Evolutionary conservation across 2,797 vertebrate species (phyloP).

Genomic region (Cossypha caffra): DNA sequence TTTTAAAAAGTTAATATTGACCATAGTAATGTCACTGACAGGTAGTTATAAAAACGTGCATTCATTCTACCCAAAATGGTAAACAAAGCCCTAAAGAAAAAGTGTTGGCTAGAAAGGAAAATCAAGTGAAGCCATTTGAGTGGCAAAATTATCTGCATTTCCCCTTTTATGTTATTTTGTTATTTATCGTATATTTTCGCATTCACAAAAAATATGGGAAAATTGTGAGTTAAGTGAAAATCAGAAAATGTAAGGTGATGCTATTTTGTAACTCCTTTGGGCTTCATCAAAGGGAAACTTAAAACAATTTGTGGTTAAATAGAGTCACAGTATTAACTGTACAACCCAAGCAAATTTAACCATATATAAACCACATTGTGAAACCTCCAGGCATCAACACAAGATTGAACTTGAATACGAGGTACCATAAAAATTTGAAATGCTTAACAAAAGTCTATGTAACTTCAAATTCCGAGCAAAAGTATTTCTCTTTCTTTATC

Average conservation of each 20-base stretch:
- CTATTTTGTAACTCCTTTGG: neutral
- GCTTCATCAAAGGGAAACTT: neutral
- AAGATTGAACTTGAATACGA: neutral
- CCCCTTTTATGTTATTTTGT: neutral
- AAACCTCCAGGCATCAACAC: neutral
- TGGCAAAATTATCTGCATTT: neutral
- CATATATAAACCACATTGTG: neutral
- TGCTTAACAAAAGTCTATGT: rapidly evolving
- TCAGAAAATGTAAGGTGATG: neutral
- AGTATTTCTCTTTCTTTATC: neutral
- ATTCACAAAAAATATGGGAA: neutral
- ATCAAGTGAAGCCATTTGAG: neutral
- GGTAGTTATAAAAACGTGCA: neutral
- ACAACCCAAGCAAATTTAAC: neutral
- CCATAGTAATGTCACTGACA: neutral
- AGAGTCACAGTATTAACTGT: neutral
- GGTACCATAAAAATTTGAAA: neutral
- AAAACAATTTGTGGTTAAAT: neutral
- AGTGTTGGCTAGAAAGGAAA: neutral
- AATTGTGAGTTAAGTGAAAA: neutral
- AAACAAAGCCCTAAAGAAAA: neutral
- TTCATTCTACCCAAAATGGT: neutral
- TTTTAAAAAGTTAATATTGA: neutral
- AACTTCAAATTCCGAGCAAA: neutral
- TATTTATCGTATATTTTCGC: neutral